Base-by-base conservation (phyloP, 2,888 invertebrate species). In the Conchocele bisecta region DNA sequence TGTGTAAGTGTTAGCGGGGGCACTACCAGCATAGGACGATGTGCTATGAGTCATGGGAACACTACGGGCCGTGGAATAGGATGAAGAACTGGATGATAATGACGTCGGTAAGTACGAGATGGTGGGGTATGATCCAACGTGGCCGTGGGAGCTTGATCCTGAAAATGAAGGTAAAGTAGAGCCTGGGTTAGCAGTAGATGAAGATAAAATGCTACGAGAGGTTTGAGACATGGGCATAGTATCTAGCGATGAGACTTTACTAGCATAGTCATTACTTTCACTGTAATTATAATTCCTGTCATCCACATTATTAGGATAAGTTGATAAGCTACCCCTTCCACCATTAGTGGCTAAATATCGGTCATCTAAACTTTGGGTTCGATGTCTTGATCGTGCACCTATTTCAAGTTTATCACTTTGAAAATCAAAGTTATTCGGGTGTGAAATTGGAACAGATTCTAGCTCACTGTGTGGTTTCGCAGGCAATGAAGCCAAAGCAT, bases 61-160 rank as follows among this genome's bases (percentile, higher is more conserved):
- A 67, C 71, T 71, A 67, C 64, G 72, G 68, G 73, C 64, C 26
- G 75, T 75, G 64, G 81, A 73, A 33, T 72, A 75, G 39, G 79
- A 77, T 48, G 63, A 69, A 53, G 71, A 65, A 26, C 72, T 50
- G 44, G 76, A 71, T 20, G 73, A 64, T 37, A 72, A 50, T 39
- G 78, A 61, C 48, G 78, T 51, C 58, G 78, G 69, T 48, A 78
- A 56, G 61, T 69, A 74, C 33, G 67, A 58, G 26, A 59, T 58
- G 15, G 68, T 35, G 31, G 29, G 20, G 22, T 51, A 51, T 15
- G 51, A 31, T n/a, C n/a, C n/a, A n/a, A n/a, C n/a, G 39, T 37
- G 24, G 53, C 59, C 44, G 54, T 28, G 44, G 64, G 20, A 56
- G n/a, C 33, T 56, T 46, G 51, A 41, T 53, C 75, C 75, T 75